Conservation (phyloP, 2,888 invertebrate species). For the Ophion ventricosus region DNA sequence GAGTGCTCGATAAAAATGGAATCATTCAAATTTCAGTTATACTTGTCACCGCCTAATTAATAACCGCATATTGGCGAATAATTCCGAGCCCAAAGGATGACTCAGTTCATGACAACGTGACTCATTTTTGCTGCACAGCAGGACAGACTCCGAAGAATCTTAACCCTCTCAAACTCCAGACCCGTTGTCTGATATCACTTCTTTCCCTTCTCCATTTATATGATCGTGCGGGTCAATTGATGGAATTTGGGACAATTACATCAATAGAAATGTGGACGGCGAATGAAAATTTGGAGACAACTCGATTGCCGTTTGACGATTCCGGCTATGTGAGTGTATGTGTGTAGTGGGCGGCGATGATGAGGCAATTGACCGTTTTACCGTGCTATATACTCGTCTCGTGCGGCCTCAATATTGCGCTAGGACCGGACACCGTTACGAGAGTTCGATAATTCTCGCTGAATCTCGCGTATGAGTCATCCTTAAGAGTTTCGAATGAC, state of each 20-base stretch:
- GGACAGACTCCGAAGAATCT: neutral
- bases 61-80: too few relatives aligned
- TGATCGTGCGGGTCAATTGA: too few relatives aligned
- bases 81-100: neutral
- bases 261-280: neutral
- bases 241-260: neutral
- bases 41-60: too few relatives aligned
- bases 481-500: neutral
- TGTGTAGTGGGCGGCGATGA: constrained; percentile 8
- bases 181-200: too few relatives aligned
- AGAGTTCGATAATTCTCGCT: constrained; percentile 48
- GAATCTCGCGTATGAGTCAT: constrained; percentile 49
- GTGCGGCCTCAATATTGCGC: constrained; percentile 43
- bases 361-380: constrained; percentile 39
- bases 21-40: too few relatives aligned
- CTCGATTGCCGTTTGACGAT: constrained; percentile 36
- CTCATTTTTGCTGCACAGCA: neutral
- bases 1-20: too few relatives aligned
- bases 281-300: constrained; percentile 24
- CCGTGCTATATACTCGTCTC: constrained; percentile 20
- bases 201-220: too few relatives aligned
- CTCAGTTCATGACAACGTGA: neutral
- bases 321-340: neutral
- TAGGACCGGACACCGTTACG: constrained; percentile 54
- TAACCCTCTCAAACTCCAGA: too few relatives aligned